Conservation (phyloP, 2,113 vertebrate species). For the Dipodomys ordii region DNA sequence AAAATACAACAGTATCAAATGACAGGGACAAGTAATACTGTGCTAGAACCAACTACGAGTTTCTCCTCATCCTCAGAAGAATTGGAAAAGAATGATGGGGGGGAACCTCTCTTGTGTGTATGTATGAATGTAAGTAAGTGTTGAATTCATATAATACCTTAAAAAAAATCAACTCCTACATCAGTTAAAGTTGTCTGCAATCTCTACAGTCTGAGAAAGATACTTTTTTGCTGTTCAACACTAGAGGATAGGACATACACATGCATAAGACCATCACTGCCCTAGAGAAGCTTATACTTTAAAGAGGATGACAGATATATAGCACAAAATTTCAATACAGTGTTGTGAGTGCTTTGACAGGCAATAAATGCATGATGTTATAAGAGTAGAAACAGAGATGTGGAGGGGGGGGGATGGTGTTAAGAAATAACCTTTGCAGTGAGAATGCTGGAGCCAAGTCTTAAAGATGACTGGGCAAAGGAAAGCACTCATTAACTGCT, state of each 20-base stretch:
- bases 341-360: conserved; percentile 48
- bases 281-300: conserved; percentile 23
- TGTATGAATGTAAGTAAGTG: background rate
- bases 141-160: background rate
- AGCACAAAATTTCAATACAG: conserved; percentile 59
- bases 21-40: background rate
- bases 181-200: background rate
- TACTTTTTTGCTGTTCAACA: background rate
- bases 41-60: background rate
- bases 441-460: conserved; percentile 55
- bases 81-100: background rate
- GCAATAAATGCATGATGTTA: conserved; percentile 63
- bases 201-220: background rate
- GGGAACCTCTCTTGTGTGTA: background rate
- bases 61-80: background rate
- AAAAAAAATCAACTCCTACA: background rate
- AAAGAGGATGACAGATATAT: conserved; percentile 66
- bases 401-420: background rate
- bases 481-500: conserved; percentile 78
- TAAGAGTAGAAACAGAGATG: conserved; percentile 56
- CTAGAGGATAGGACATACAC: background rate
- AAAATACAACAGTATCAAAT: background rate
- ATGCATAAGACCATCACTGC: background rate
- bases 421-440: conserved; percentile 57
- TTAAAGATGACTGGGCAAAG: conserved; percentile 72